Evolutionary conservation across 2,113 vertebrate genomes (phyloP).

Genomic region (Origma solitaria): DNA sequence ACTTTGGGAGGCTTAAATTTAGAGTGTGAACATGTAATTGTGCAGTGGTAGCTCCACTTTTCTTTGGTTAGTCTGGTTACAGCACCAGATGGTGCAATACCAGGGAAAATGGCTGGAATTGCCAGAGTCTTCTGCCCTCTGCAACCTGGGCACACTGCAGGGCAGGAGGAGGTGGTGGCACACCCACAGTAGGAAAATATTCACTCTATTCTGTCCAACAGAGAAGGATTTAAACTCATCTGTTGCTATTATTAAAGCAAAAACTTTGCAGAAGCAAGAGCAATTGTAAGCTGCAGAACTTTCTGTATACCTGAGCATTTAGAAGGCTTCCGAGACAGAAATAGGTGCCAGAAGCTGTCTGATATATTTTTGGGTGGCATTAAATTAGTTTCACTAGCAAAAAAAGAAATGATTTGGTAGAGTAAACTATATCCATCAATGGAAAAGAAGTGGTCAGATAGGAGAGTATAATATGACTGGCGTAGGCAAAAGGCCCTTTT

Average conservation of each 20-base stretch:
- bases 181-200: neutral
- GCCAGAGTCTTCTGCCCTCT: neutral
- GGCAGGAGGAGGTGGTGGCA: neutral
- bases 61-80: neutral
- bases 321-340: neutral
- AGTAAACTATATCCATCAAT: slow-evolving; percentile 27
- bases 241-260: neutral
- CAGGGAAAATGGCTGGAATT: neutral
- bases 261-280: slow-evolving; percentile 32
- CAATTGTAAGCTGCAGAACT: neutral
- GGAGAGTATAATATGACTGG: slow-evolving; percentile 18
- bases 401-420: slow-evolving; percentile 5
- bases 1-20: neutral
- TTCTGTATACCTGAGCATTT: slow-evolving; percentile 3
- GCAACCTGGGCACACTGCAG: neutral
- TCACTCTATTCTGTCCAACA: neutral
- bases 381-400: slow-evolving; percentile 26
- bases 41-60: neutral
- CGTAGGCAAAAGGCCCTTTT: slow-evolving; percentile 47
- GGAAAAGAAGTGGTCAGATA: slow-evolving; percentile 35
- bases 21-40: neutral
- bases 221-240: neutral
- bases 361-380: slow-evolving; percentile 35
- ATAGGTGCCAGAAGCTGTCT: slow-evolving; percentile 28
- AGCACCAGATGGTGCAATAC: neutral